Evolutionary conservation across 2,113 vertebrate genomes (phyloP).

Genomic region (Etheostoma cragini): DNA sequence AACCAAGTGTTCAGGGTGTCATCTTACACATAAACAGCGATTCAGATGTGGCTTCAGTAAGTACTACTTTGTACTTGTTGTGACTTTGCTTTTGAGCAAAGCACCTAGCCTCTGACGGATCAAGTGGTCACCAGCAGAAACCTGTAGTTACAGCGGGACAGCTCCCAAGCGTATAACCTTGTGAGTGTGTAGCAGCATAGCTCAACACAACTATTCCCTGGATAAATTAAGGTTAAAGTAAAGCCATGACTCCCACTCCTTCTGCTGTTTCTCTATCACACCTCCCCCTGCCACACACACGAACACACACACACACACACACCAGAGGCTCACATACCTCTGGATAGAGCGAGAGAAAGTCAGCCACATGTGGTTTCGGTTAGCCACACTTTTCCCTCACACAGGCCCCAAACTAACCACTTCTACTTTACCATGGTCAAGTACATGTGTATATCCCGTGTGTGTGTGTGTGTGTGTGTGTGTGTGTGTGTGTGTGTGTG

Average conservation of each 20-base stretch:
- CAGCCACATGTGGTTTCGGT: slow-evolving; percentile 81
- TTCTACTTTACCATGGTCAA: slow-evolving; percentile 62
- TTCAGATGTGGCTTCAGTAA: slow-evolving; percentile 7
- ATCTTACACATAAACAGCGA: background rate
- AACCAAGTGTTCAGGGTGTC: background rate
- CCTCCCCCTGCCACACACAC: slow-evolving; percentile 31
- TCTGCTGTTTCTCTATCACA: slow-evolving; percentile 46
- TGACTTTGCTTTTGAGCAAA: slow-evolving; percentile 39
- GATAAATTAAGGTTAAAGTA: slow-evolving; percentile 64
- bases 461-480: slow-evolving; percentile 27
- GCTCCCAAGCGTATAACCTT: slow-evolving; percentile 29
- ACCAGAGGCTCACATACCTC: slow-evolving; percentile 60
- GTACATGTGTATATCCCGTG: slow-evolving; percentile 55
- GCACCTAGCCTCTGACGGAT: slow-evolving; percentile 29
- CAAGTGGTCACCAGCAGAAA: slow-evolving; percentile 25
- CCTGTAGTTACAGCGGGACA: slow-evolving; percentile 42
- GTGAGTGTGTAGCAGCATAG: slow-evolving; percentile 2
- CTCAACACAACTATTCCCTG: slow-evolving; percentile 47
- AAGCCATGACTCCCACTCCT: slow-evolving; percentile 45
- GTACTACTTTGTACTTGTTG: slow-evolving; percentile 1
- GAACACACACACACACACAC: slow-evolving; percentile 5
- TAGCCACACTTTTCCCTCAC: slow-evolving; percentile 72
- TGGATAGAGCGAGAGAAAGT: slow-evolving; percentile 46
- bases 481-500: slow-evolving; percentile 38
- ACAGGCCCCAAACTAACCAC: slow-evolving; percentile 74